Base-by-base conservation (phyloP, 1,140 invertebrate species). In the Drosophila mauritiana region DNA sequence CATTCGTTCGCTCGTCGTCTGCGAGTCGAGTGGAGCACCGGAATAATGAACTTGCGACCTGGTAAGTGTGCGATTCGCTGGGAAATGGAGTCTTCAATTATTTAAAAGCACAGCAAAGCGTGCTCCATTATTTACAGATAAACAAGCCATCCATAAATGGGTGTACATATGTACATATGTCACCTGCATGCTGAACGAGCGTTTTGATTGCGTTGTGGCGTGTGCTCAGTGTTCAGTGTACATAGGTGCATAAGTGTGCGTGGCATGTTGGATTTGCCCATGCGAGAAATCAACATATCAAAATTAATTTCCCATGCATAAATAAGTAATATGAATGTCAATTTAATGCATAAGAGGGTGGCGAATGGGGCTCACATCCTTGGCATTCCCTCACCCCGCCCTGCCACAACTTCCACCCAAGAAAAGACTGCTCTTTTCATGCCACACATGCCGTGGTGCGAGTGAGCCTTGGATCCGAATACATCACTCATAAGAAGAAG, bases 281-380 rank as follows among this genome's bases (percentile, higher is more conserved):
- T 86, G 82, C 82, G 84, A 76, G 79, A 86, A 86, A 86, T 88
- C 82, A 86, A 86, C 83, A 86, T 88, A 88, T 79, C 79, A 88
- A 88, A 86, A 86, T 88, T 86, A 86, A 86, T 86, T 86, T 86
- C 78, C 82, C 82, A 86, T 86, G 82, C 82, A 86, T 86, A 86
- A 86, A 86, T 86, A 86, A 86, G 82, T 86, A 88, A 86, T 86
- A 88, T 86, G 82, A 86, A 88, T 86, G 82, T 86, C 82, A 86
- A 82, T 88, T 88, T 82, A 86, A 88, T 86, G 83, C 79, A 82
- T 78, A 81, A 36, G 27, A 65, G 43, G 17, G 11, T 34, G 31
- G 42, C 36, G 31, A n/a, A 46, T 59, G 61, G 69, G 46, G 12
- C 22, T 22, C 20, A 22, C 20, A 22, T 3, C 20, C 20, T 22